Evolutionary conservation across 2,888 invertebrate genomes (phyloP).

Genomic region (Myopa tessellatipennis): DNA sequence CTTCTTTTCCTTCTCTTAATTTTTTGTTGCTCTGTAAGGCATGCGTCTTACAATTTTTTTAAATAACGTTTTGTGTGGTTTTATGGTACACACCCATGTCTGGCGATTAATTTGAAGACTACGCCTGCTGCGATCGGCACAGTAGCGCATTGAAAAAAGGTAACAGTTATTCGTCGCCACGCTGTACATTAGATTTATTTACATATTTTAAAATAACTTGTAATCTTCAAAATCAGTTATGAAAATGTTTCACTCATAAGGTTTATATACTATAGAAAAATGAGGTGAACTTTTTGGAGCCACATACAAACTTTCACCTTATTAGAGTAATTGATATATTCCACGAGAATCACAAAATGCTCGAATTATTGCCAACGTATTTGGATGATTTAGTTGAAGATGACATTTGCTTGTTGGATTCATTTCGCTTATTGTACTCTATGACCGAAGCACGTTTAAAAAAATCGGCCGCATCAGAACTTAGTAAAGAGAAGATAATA

Average conservation of each 20-base stretch:
- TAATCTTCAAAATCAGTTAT: too few species aligned
- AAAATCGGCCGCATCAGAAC: constrained; percentile 50
- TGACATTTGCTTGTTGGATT: constrained; percentile 47
- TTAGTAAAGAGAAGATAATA: constrained; percentile 50
- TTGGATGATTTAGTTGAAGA: constrained; percentile 40
- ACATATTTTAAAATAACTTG: too few species aligned
- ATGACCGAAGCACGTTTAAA: constrained; percentile 49
- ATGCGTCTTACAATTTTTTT: too few species aligned
- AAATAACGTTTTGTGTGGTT: too few species aligned
- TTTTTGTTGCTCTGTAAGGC: not conserved
- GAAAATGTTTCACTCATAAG: not conserved
- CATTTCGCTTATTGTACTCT: constrained; percentile 45
- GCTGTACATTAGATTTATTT: too few species aligned
- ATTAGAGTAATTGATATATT: constrained; percentile 49
- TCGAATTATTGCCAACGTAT: constrained; percentile 44
- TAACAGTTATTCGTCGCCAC: too few species aligned
- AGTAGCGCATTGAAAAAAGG: too few species aligned
- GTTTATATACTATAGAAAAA: not conserved
- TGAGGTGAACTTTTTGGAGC: not conserved
- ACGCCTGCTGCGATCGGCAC: too few species aligned
- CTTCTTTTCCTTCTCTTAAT: not conserved
- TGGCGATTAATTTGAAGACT: too few species aligned
- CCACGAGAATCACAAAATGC: constrained; percentile 44
- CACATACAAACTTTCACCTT: constrained; percentile 41
- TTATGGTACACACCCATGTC: too few species aligned